Base-by-base conservation (phyloP, 1,140 invertebrate species). In the Plutomurus gul region DNA sequence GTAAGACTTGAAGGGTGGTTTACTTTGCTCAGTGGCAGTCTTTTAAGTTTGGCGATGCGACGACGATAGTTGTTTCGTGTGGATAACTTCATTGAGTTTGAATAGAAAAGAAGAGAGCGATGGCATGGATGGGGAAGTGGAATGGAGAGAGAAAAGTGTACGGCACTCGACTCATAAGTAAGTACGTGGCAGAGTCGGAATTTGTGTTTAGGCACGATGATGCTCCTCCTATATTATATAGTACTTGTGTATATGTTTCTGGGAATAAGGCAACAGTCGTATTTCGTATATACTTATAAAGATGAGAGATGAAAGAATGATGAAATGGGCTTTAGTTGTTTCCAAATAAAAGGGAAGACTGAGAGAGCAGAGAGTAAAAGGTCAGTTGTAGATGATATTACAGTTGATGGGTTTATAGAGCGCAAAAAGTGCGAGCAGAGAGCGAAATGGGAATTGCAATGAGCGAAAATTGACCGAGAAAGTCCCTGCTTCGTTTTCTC, bases 401-500 rank as follows among this genome's bases (percentile, higher is more conserved):
- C 46, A 25, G 39, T 30, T 81, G 80, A 81, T 81, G 80, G 80
- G 80, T 78, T 81, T 81, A 81, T 81, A 60, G 77, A 76, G 80
- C 76, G 76, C 73, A 74, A 77, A 79, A 81, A 78, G 75, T 77
- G 47, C 25, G 79, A 75, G 60, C 27, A 27, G 36, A 80, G 56
- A 49, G 72, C 60, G 51, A 78, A 77, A 79, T 77, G 81, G 81
- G 81, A 82, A 82, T 79, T 76, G 65, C 77, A 82, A 82, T 79
- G 75, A 82, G 77, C 81, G 77, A 82, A 82, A 82, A 82, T 82
- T 82, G 75, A 77, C 75, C 81, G 39, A 76, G 49, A 79, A 74
- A 82, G 22, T 81, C 71, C 43, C 77, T 71, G 40, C 49, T 76
- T 77, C 75, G 33, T 74, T 65, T 74, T 27, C 30, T 65, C 43